A percentile compares a stretch with the other conserved stretches of the same genome.
Evolutionary conservation across 2,113 vertebrate species (phyloP).

Genomic region (human (Homo sapiens)): DNA sequence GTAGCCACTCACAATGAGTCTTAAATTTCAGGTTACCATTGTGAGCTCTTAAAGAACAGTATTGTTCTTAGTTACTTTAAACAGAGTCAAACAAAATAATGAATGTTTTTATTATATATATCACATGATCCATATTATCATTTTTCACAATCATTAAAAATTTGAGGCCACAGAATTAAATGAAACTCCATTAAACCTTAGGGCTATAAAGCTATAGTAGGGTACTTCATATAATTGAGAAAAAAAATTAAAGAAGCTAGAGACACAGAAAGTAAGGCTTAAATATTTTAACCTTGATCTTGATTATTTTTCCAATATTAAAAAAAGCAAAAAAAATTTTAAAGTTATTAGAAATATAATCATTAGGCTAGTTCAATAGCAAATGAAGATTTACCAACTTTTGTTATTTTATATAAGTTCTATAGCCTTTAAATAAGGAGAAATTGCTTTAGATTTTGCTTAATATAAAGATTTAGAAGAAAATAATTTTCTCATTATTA

Average conservation of each 20-base stretch:
- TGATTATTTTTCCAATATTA: not conserved
- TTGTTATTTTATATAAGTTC: not conserved
- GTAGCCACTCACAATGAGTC: not conserved
- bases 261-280: not conserved
- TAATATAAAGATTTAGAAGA: not conserved
- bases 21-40: not conserved
- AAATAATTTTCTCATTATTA: not conserved
- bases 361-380: not conserved
- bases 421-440: not conserved
- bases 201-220: not conserved
- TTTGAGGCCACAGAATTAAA: not conserved
- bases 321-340: not conserved
- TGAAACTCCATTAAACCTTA: not conserved
- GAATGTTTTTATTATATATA: not conserved
- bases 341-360: not conserved
- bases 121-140: not conserved
- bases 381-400: not conserved
- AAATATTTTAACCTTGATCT: not conserved
- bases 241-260: not conserved
- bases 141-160: not conserved
- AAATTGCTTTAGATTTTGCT: not conserved
- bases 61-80: not conserved
- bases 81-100: not conserved
- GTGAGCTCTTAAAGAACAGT: not conserved
- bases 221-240: not conserved